Base-by-base conservation (phyloP, 2,888 invertebrate species). In the Diabrotica balteata region DNA sequence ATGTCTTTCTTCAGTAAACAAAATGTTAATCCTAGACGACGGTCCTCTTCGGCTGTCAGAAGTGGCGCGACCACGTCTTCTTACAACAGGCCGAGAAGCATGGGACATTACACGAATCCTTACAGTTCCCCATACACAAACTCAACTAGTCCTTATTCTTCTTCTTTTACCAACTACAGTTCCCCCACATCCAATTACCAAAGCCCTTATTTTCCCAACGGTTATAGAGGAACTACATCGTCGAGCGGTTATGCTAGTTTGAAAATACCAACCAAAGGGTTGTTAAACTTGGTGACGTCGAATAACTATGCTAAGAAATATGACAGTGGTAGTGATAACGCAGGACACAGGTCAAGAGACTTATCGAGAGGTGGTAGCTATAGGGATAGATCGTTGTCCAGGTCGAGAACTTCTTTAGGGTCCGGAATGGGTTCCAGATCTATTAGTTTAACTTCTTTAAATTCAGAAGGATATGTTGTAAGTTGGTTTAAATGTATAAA, bases 391-490 rank as follows among this genome's bases (percentile, higher is more conserved):
- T 84, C 84, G 10, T 67, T 80, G 65, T 82, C 84, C 32, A 79
- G 83, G 59, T 82, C 83, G 9, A 80, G 80, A 59, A 79, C 75
- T 69, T 79, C 81, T 1, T 68, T 79, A 63, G 75, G 76, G 49
- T 75, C 76, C 55, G 80, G 81, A 46, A 80, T 84, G 87, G 80
- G 86, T 76, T 80, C 86, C 82, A 73, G 90, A 63, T 90, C 90
- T 4, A 82, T 89, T 68, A 91, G 91, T 82, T 87, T 90, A 74
- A 90, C 88, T 58, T 91, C 91, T 10, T 86, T 91, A 71, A 89
- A 91, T 77, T 94, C 94, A 69, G 94, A 94, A 85, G 94, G 94
- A 86, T 94, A 94, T 80, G 89, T 89, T 87, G 94, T 94, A 92
- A 77, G 76, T 63, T 11, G 8, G 10, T 45, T 50, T 11, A n/a